phyloP scores from a whole-genome alignment of 1,140 invertebrate species.

The Temnothorax longispinosus region DNA sequence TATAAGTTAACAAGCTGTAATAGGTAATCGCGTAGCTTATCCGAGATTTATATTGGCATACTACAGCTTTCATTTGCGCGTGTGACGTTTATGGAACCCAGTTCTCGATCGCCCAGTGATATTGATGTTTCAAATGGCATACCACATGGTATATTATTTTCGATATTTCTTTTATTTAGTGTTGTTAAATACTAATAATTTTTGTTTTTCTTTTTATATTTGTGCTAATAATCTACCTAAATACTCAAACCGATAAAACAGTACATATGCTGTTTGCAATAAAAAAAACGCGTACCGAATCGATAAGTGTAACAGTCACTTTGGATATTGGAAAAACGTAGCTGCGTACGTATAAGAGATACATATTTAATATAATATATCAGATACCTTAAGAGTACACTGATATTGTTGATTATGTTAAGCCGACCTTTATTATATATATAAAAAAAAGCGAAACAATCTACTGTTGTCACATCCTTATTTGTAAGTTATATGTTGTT shows the following conservation, averaged over 20 bases:
- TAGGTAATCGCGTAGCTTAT: conserved; percentile 38
- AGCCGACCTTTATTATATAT: conserved; percentile 25
- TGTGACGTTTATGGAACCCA: conserved; percentile 1
- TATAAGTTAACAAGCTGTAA: conserved; percentile 54
- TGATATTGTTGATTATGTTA: conserved; percentile 51
- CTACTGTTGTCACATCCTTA: conserved; percentile 29
- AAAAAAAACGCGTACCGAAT: neutral
- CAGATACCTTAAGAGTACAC: conserved; percentile 20
- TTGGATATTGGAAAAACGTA: conserved; percentile 37
- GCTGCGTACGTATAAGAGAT: neutral
- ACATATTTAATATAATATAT: conserved; percentile 48
- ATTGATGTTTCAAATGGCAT: conserved; percentile 20
- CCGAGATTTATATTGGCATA: conserved; percentile 42
- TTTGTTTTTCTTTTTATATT: conserved; percentile 37
- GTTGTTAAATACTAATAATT: conserved; percentile 39
- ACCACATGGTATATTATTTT: conserved; percentile 25
- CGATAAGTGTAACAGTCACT: conserved; percentile 4
- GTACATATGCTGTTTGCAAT: neutral
- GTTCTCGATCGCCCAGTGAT: conserved; percentile 26
- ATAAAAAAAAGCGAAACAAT: conserved; percentile 10
- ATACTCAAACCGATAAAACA: conserved; percentile 36
- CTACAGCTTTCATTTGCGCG: conserved; percentile 38
- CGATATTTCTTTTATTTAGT: conserved; percentile 50
- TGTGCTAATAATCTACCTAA: conserved; percentile 36
- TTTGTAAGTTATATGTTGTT: conserved; percentile 25